Conservation (phyloP, 2,113 vertebrate species). For the Prochilodus magdalenae region DNA sequence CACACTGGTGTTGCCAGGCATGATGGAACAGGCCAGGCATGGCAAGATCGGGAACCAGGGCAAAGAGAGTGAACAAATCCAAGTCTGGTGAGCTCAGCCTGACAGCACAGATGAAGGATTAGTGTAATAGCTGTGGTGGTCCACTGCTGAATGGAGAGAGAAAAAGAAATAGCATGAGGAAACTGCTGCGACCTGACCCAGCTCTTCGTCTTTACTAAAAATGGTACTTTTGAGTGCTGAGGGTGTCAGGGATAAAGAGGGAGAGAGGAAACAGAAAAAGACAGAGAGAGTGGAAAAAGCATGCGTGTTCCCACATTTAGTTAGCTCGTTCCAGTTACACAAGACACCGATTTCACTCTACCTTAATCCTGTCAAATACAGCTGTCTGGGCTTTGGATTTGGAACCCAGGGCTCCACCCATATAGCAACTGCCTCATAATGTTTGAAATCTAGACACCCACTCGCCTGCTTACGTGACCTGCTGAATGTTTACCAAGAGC, state of each 20-base stretch:
- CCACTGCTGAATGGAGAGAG: not conserved
- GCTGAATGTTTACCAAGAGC: constrained; percentile 20
- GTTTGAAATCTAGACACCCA: constrained; percentile 19
- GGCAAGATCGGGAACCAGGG: constrained; percentile 2
- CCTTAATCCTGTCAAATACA: constrained; percentile 17
- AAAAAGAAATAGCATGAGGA: not conserved
- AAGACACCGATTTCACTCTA: not conserved
- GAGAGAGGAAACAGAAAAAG: not conserved
- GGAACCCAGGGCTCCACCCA: not conserved
- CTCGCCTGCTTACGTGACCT: constrained; percentile 14
- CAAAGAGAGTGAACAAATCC: constrained; percentile 5
- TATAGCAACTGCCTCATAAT: not conserved
- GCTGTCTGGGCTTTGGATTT: constrained; percentile 23
- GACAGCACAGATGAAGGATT: constrained; percentile 26
- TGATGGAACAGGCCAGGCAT: not conserved
- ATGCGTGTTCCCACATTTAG: not conserved
- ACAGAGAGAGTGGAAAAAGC: not conserved
- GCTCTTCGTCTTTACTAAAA: constrained; percentile 10
- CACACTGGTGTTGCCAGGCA: not conserved
- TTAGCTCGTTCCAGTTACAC: not conserved
- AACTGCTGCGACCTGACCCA: constrained; percentile 30
- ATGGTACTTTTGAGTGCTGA: constrained; percentile 4
- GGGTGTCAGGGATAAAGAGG: not conserved
- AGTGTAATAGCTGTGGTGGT: constrained; percentile 20
- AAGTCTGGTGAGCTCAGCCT: not conserved